Evolutionary conservation across 2,888 invertebrate genomes (phyloP), one percentile per base, ranked within the genome.

Genomic region (Serrognathus titanus): DNA sequence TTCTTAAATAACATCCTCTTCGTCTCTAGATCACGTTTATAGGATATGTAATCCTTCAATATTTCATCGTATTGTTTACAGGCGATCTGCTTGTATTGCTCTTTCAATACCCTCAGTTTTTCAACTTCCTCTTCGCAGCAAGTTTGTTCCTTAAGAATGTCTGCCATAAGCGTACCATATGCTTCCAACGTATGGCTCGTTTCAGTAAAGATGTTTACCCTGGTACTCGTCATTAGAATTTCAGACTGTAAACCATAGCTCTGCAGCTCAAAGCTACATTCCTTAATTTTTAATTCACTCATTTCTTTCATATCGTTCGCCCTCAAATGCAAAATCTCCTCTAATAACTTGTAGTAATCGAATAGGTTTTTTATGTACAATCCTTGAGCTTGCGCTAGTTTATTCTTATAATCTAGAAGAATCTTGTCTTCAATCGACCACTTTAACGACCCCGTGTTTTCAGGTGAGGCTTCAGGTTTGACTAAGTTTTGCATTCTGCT

Each of bases 31-130:
- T 73, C 68, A 40, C 65, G 57, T 55, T 76, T 77, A 54, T 78
- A 69, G 55, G 78, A 72, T 47, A 70, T 64, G 62, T 80, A 80
- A 36, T 71, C 70, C 48, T 71, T 73, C 41, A 80, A 65, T 37
- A 81, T 73, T 52, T 76, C 72, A 61, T 79, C 73, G 62, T 75
- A 81, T 63, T 80, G 77, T 55, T 75, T 75, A 56, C 75, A 75
- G 36, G 70, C 67, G 6, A 80, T 70, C 46, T 69, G 68, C 41
- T 75, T 71, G 62, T 80, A 81, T 57, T 73, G 71, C 55, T 74
- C 73, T 61, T 75, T 75, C 11, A 78, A 60, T 48, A 70, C 65
- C 48, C 66, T 68, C 48, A 79, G 74, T 11, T 73, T 61, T 51
- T 72, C 64, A 45, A 80, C 74, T 64, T 79, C 75, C 53, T 68